Conservation (phyloP, 2,797 vertebrate species). For the Limnodromus scolopaceus region DNA sequence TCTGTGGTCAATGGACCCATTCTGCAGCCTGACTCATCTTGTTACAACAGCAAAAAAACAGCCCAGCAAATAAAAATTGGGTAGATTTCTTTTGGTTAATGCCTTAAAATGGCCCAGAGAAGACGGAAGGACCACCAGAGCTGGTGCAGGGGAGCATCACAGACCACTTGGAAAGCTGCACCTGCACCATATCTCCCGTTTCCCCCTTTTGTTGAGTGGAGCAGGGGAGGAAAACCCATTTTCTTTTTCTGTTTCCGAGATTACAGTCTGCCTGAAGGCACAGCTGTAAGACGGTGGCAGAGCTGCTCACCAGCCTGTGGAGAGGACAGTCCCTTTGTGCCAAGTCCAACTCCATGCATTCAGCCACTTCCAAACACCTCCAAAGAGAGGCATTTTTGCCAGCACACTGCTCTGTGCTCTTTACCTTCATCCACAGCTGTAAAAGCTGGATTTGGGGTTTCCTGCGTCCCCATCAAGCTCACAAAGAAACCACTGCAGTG, state of each 20-base stretch:
- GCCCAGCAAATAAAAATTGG: neutral
- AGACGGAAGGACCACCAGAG: neutral
- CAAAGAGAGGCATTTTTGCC: neutral
- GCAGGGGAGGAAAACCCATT: neutral
- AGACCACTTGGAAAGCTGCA: neutral
- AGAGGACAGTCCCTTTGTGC: neutral
- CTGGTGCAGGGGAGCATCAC: neutral
- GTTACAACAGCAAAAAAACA: neutral
- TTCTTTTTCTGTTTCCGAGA: neutral
- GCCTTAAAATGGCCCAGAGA: neutral
- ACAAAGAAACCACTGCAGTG: neutral
- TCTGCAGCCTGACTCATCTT: neutral
- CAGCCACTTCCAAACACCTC: neutral
- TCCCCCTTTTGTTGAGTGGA: rapidly evolving
- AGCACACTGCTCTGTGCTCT: neutral
- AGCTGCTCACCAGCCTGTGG: neutral
- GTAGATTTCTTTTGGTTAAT: neutral
- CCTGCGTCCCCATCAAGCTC: neutral
- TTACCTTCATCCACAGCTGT: neutral
- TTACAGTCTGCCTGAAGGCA: rapidly evolving
- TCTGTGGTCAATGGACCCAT: neutral
- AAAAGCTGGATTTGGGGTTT: neutral
- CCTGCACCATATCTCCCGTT: neutral
- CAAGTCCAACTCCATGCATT: rapidly evolving
- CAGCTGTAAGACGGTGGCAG: neutral